Percentiles rank a stretch among this genome's conserved stretches.
Conservation (phyloP, 2,797 vertebrate species). For the Toxotes lorentzi region DNA sequence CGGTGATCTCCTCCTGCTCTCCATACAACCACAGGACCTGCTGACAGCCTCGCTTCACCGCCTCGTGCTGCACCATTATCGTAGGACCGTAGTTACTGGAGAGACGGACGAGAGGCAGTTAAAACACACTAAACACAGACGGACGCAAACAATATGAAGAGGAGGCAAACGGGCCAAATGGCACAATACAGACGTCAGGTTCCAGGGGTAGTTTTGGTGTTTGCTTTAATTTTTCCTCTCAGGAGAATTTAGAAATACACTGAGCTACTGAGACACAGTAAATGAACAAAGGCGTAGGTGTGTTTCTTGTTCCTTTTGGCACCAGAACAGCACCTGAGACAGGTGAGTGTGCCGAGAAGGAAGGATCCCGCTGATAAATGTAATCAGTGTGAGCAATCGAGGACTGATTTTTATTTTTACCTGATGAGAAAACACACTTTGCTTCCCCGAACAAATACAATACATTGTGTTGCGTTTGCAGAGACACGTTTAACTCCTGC, state of each 20-base stretch:
- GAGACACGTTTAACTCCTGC: not conserved
- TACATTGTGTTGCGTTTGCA: not conserved
- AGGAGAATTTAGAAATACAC: too few species aligned
- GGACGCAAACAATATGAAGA: not conserved
- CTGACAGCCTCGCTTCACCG: conserved; percentile 87
- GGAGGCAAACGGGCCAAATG: not conserved
- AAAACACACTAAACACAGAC: not conserved
- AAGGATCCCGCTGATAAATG: not conserved
- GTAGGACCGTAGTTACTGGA: conserved; percentile 93
- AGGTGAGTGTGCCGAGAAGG: not conserved
- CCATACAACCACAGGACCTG: conserved; percentile 94
- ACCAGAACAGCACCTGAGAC: not conserved
- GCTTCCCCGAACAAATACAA: not conserved
- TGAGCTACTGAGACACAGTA: too few species aligned
- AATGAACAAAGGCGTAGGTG: not conserved
- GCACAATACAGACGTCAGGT: not conserved
- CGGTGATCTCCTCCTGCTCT: conserved; percentile 89
- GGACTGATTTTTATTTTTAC: too few species aligned
- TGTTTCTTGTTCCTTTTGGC: not conserved
- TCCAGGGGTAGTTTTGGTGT: not conserved
- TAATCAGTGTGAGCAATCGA: not conserved
- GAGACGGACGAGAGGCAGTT: not conserved
- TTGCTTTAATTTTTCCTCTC: not conserved
- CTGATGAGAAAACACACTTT: too few species aligned
- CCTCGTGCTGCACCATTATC: conserved; percentile 88